Conservation (phyloP, 2,113 vertebrate species). For the Tupaia tana region DNA sequence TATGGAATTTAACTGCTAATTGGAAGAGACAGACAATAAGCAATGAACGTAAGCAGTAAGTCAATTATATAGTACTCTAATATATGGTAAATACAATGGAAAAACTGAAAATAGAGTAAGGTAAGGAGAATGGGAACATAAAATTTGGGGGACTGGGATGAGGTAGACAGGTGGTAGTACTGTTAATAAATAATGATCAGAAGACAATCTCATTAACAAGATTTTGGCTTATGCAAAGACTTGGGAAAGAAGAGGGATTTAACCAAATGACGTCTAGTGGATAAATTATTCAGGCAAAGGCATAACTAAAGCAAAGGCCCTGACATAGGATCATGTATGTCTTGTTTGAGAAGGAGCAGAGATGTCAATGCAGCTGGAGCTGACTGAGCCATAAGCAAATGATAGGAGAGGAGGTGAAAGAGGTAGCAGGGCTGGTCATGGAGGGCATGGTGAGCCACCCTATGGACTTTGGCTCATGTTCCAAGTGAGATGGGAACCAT, state of each 20-base stretch:
- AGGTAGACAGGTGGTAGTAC: not conserved
- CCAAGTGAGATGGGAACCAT: not conserved
- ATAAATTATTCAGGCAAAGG: not conserved
- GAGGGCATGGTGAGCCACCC: not conserved
- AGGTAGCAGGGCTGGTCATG: not conserved
- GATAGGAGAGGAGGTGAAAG: not conserved
- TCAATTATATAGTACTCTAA: not conserved
- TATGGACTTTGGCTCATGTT: not conserved
- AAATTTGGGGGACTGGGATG: not conserved
- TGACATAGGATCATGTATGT: not conserved
- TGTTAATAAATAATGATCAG: not conserved
- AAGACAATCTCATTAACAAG: constrained; percentile 12
- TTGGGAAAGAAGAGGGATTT: not conserved
- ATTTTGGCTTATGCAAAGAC: not conserved
- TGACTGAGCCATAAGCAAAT: not conserved
- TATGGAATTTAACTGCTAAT: constrained; percentile 19
- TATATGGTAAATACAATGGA: not conserved
- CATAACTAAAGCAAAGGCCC: constrained; percentile 4
- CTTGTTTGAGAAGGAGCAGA: constrained; percentile 30
- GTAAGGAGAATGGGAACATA: not conserved
- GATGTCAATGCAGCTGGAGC: not conserved
- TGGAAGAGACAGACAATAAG: not conserved
- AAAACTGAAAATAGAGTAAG: constrained; percentile 32
- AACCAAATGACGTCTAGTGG: not conserved
- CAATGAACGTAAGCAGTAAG: not conserved